A percentile compares a stretch with the other conserved stretches of the same genome.
phyloP scores from a whole-genome alignment of 2,113 vertebrate genomes.

The Tor tambroides region DNA sequence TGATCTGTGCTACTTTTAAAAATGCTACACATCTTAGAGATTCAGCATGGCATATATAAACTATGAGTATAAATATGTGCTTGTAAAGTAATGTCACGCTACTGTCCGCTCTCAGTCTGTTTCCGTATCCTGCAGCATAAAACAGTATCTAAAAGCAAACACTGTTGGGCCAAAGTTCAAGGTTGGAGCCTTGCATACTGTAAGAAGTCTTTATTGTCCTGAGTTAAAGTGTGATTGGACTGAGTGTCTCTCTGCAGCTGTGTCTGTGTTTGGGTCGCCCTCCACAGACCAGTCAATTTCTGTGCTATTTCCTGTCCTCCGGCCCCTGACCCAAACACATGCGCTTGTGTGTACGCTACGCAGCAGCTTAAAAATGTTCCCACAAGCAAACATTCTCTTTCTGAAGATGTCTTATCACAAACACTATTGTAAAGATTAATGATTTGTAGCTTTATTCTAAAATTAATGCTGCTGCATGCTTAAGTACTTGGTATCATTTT shows the following conservation, averaged over 20 bases:
- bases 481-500: background rate
- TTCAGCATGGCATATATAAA: background rate
- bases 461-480: background rate
- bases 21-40: background rate
- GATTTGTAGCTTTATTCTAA: background rate
- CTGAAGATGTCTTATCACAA: background rate
- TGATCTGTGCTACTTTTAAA: background rate
- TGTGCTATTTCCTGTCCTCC: conserved; percentile 50
- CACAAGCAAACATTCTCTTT: background rate
- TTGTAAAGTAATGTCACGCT: background rate
- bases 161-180: background rate
- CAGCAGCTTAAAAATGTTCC: no score
- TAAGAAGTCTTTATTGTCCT: background rate
- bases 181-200: background rate
- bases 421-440: conserved; percentile 20
- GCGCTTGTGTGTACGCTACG: background rate
- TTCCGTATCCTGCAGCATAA: background rate
- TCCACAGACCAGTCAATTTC: conserved; percentile 24
- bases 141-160: background rate
- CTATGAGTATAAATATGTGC: background rate
- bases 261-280: background rate
- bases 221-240: background rate
- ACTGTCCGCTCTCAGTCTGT: background rate
- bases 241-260: background rate
- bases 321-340: background rate